Base-by-base conservation (phyloP, 2,113 vertebrate genomes). In the Chauna torquata region DNA sequence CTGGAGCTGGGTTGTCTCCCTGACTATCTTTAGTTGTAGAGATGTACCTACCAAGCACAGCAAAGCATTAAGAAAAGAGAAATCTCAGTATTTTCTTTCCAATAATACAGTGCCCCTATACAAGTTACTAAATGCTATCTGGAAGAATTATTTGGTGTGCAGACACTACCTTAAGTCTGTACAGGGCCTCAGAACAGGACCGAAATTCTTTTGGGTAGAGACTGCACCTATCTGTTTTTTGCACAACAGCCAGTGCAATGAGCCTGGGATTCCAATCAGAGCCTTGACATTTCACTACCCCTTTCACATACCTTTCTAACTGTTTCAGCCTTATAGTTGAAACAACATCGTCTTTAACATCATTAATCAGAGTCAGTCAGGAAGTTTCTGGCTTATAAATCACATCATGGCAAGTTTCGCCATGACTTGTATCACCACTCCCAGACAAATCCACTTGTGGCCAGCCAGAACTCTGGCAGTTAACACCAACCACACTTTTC, bases 21-120 rank as follows among this genome's bases (percentile, higher is more conserved):
- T 24, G 28, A 79, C 11, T 18, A 5, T 7, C 38, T 25, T n/a
- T 12, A 58, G 40, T 19, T 57, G 54, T 9, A 62, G 30, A 80
- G 18, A 24, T 27, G 24, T 23, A 24, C 8, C 40, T 38, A 23
- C 0, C 6, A 58, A 65, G 11, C 8, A 62, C 1, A 27, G 8
- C 36, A 68, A 62, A 84, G 64, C 44, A 78, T n/a, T 32, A 74
- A 24, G 25, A 62, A 82, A 66, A 7, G 5, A 64, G 27, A 68
- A 38, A 50, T 24, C 5, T 62, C 36, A 36, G 6, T 49, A 12
- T 58, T 59, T 89, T 69, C 72, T 68, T 89, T 81, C 12, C 38
- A 64, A 3, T 20, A n/a, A 32, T 6, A 34, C 3, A 8, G 70
- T 59, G 54, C 9, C n/a, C 4, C 16, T 5, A 6, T 54, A 34